Base-by-base conservation (phyloP, 2,113 vertebrate species). In the Ailuropoda melanoleuca region DNA sequence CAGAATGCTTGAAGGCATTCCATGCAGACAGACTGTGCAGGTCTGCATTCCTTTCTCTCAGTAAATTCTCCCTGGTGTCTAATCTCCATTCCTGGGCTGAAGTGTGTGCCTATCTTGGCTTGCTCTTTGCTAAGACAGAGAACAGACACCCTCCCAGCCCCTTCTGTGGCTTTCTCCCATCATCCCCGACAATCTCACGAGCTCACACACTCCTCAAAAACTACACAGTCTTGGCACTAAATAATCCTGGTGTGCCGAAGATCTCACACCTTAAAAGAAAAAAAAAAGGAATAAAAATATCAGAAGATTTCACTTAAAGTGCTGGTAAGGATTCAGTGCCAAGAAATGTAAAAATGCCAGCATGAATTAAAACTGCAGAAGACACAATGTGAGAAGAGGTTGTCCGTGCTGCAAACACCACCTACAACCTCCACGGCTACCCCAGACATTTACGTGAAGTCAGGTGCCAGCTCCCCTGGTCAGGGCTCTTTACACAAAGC, bases 261-360 rank as follows among this genome's bases (percentile, higher is more conserved):
- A 74, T 56, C 53, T 95, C 84, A 92, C 26, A 62, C 31, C 82
- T 23, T 74, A 50, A 95, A 88, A 83, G 37, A 21, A 15, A 62
- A 15, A 68, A 85, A 53, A 39, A n/a, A 34, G 24, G 43, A 88
- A 86, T 60, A 31, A 89, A 95, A 95, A 96, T 81, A 53, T 91
- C 77, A 74, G 17, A 77, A 62, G 72, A 93, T 92, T 87, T 95
- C 74, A 62, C 72, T 97, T 96, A 80, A 97, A 83, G 77, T 87
- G 87, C 91, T 74, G 14, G 53, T 74, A 68, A 95, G 46, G 37
- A 83, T 93, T 84, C 55, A 43, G 13, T 81, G 93, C 93, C 89
- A 95, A 96, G 93, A 85, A 94, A 95, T 43, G 3, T 64, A 85
- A 92, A 96, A 95, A 34, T 60, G 86, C 94, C 15, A 93, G 66